These are phyloP conservation scores for Anastatus disparis DNA, from an alignment of 1,140 invertebrate genomes.

Conservation along the genomic window DNA sequence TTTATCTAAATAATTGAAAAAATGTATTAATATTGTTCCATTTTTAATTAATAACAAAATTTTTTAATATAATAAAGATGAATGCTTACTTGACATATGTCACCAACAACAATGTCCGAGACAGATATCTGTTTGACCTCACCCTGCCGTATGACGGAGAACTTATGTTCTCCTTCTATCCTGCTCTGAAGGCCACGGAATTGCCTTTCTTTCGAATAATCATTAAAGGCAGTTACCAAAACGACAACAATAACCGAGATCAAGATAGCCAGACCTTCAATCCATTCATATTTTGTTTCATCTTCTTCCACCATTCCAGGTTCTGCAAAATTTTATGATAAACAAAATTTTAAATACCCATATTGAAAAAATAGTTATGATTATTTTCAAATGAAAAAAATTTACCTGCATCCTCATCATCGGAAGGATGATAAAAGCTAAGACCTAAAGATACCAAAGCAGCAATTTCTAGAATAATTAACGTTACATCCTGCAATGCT, in stretches of 20 bases:
- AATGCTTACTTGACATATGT: conserved; percentile 91
- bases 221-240: conserved; percentile 98
- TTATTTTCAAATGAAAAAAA: too few species aligned
- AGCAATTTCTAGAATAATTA: conserved; percentile 96
- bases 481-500: conserved; percentile 98
- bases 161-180: conserved; percentile 99
- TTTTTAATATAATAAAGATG: too few species aligned
- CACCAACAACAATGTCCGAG: conserved; percentile 97
- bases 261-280: conserved; percentile 97
- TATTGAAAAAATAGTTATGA: too few species aligned
- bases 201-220: conserved; percentile 98
- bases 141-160: conserved; percentile 92
- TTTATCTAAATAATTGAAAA: too few species aligned
- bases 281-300: conserved; percentile 95
- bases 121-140: conserved; percentile 95
- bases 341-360: neutral
- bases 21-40: too few species aligned
- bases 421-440: conserved; percentile 89
- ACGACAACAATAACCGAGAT: conserved; percentile 98
- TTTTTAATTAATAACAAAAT: too few species aligned
- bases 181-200: conserved; percentile 96
- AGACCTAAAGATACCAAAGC: conserved; percentile 93
- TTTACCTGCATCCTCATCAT: conserved; percentile 69
- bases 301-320: conserved; percentile 70
- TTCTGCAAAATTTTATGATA: too few species aligned